These are phyloP conservation scores for Teleiodes luculella DNA, from an alignment of 2,888 invertebrate genomes.

Conservation along the genomic window DNA sequence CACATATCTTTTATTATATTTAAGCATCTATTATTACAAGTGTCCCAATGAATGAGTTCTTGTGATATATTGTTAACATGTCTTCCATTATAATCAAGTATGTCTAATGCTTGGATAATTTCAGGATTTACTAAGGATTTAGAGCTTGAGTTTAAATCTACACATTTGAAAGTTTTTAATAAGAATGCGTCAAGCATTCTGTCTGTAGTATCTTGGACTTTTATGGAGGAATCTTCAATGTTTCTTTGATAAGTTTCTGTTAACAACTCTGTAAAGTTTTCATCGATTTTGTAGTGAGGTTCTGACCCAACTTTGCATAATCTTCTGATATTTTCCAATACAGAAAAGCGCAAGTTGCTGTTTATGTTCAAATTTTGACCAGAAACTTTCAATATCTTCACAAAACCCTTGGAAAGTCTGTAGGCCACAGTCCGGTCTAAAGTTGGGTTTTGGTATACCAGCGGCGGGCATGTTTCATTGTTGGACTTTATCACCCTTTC, in stretches of 20 bases:
- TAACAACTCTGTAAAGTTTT: constrained; percentile 43
- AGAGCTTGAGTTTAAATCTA: constrained; percentile 38
- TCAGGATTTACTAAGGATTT: constrained; percentile 46
- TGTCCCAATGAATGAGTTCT: constrained; percentile 49
- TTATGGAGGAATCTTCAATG: constrained; percentile 22
- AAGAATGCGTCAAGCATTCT: constrained; percentile 55
- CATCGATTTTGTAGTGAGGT: constrained; percentile 48
- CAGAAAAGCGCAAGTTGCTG: constrained; percentile 46
- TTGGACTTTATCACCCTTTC: constrained; percentile 52
- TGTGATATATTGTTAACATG: constrained; percentile 33
- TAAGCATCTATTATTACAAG: constrained; percentile 30
- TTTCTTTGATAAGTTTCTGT: constrained; percentile 41
- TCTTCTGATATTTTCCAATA: constrained; percentile 56
- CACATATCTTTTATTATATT: constrained; percentile 48
- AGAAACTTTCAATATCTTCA: constrained; percentile 52
- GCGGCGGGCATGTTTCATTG: constrained; percentile 45
- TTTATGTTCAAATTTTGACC: constrained; percentile 45
- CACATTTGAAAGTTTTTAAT: constrained; percentile 43
- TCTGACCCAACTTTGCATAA: constrained; percentile 50
- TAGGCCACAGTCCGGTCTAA: constrained; percentile 55
- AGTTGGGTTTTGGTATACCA: constrained; percentile 54
- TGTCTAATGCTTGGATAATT: constrained; percentile 55
- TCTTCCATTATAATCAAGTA: constrained; percentile 42
- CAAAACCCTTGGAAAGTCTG: constrained; percentile 56
- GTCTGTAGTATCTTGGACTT: constrained; percentile 25